Conservation (phyloP, 2,888 invertebrate species). For the Cataglyphis albicans region DNA sequence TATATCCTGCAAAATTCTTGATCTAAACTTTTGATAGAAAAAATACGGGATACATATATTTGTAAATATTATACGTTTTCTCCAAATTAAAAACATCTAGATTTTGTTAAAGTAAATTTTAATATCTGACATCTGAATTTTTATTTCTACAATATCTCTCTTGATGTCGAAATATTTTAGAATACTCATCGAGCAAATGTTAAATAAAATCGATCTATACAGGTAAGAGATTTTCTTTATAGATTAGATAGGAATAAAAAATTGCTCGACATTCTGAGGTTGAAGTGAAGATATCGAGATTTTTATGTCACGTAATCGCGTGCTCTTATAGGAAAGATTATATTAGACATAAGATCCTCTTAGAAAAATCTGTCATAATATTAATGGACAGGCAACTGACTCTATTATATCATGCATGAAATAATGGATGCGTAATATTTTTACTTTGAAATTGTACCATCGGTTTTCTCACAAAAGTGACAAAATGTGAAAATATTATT, state of each 20-base stretch:
- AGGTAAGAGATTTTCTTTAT: background rate
- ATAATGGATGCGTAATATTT: constrained; percentile 4
- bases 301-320: background rate
- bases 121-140: too few relatives aligned
- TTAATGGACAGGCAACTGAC: background rate
- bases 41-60: background rate
- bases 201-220: background rate
- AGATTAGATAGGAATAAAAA: background rate
- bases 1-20: background rate
- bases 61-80: background rate
- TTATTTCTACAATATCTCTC: background rate
- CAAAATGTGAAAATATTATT: background rate
- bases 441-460: background rate
- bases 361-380: background rate
- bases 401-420: background rate
- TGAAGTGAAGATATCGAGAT: constrained; percentile 2
- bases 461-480: background rate
- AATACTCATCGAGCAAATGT: background rate
- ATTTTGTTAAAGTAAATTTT: background rate
- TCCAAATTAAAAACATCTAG: background rate
- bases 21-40: background rate
- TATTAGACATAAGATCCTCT: background rate
- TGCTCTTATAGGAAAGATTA: constrained; percentile 6
- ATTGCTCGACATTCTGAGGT: background rate
- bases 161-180: background rate